Evolutionary conservation across 2,113 vertebrate genomes (phyloP).

Genomic region (Pollimyrus isidori): DNA sequence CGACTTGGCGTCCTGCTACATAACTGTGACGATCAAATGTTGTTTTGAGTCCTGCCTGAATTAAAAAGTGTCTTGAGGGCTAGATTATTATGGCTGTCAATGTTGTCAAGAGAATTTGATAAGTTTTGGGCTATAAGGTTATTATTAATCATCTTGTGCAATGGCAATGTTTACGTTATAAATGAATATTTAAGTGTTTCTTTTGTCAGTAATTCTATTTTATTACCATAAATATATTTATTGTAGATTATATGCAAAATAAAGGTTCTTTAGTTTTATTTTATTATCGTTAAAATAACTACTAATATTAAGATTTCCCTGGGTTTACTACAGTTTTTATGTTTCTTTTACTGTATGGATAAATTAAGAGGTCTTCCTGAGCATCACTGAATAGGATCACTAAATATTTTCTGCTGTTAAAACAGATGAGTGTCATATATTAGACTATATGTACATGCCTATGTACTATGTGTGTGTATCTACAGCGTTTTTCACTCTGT

Average conservation of each 20-base stretch:
- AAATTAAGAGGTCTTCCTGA: neutral
- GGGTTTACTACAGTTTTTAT: neutral
- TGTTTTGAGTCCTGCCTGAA: neutral
- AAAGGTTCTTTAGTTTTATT: slow-evolving; percentile 2
- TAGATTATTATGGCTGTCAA: neutral
- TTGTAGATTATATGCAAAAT: slow-evolving; percentile 8
- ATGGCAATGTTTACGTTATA: slow-evolving; percentile 17
- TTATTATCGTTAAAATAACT: slow-evolving; percentile 11
- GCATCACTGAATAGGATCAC: neutral
- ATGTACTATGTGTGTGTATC: neutral
- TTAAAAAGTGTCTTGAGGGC: neutral
- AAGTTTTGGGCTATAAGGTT: neutral
- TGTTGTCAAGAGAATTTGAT: neutral
- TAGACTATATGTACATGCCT: neutral
- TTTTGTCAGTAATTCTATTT: slow-evolving; percentile 18
- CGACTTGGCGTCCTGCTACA: neutral
- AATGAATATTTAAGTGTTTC: slow-evolving; percentile 13
- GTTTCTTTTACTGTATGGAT: neutral
- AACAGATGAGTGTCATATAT: neutral
- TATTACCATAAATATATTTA: slow-evolving; percentile 14
- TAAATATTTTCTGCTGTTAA: neutral
- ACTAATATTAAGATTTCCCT: neutral
- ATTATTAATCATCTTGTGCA: neutral
- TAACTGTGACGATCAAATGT: neutral
- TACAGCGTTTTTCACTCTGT: neutral